phyloP scores from a whole-genome alignment of 2,797 vertebrate genomes.

The Hozukius guyotensis region DNA sequence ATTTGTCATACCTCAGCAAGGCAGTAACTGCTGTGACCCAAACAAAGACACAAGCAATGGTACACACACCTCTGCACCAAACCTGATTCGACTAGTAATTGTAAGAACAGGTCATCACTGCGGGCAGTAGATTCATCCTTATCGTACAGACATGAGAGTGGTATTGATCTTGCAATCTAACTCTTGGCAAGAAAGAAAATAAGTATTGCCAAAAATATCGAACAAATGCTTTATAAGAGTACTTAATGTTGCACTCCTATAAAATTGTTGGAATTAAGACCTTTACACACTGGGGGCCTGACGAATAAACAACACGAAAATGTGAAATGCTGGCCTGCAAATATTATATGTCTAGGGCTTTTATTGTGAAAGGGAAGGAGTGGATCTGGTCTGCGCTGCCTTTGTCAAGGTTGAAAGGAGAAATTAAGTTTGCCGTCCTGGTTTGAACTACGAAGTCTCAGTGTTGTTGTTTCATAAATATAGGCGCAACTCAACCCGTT shows the following conservation, averaged over 20 bases:
- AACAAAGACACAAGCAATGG: slow-evolving; percentile 29
- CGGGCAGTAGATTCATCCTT: neutral
- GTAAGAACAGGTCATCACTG: slow-evolving; percentile 4
- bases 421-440: too few relatives aligned
- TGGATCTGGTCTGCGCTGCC: too few relatives aligned
- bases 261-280: neutral
- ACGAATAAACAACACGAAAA: too few relatives aligned
- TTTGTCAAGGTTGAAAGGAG: too few relatives aligned
- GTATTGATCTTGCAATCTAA: neutral
- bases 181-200: neutral
- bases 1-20: slow-evolving; percentile 54
- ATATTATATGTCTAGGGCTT: too few relatives aligned
- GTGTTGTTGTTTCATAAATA: too few relatives aligned
- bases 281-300: too few relatives aligned
- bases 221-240: neutral
- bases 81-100: neutral
- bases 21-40: slow-evolving; percentile 43
- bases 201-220: neutral
- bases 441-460: too few relatives aligned
- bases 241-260: neutral
- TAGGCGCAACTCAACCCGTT: too few relatives aligned
- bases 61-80: slow-evolving; percentile 17
- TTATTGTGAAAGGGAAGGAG: too few relatives aligned
- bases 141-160: neutral
- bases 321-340: too few relatives aligned